These are phyloP conservation scores for Palaemon carinicauda DNA, from an alignment of 1,140 invertebrate genomes.

Conservation along the genomic window DNA sequence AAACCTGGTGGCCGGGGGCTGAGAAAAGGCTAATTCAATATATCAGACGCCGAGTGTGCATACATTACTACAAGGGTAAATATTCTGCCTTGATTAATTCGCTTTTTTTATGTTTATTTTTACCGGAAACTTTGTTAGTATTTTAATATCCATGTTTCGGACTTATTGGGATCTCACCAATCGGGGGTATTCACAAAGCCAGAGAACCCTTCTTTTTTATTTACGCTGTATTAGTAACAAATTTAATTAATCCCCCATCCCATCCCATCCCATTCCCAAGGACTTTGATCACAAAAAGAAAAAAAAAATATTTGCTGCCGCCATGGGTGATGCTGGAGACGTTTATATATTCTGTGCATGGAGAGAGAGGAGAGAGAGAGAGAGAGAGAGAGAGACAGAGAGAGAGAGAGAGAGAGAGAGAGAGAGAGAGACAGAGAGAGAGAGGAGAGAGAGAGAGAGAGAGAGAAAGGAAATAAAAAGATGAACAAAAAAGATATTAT, in stretches of 20 bases:
- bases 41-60: slow-evolving; percentile 52
- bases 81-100: slow-evolving; percentile 53
- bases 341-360: no score
- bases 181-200: slow-evolving; percentile 26
- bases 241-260: neutral
- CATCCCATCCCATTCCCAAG: neutral
- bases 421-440: no score
- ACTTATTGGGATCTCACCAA: slow-evolving; percentile 45
- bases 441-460: no score
- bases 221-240: neutral
- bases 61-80: slow-evolving; percentile 48
- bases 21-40: slow-evolving; percentile 59
- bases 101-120: slow-evolving; percentile 55
- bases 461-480: no score
- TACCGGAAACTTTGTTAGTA: slow-evolving; percentile 46
- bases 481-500: no score
- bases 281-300: neutral
- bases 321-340: neutral
- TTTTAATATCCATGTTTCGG: slow-evolving; percentile 54
- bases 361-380: no score
- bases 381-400: no score
- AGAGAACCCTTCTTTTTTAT: neutral
- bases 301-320: neutral
- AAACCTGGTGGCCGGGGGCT: slow-evolving; percentile 11
- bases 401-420: no score